A percentile compares a stretch with the other conserved stretches of the same genome.
Conservation (phyloP, 2,113 vertebrate genomes). For the Seriola aureovittata region DNA sequence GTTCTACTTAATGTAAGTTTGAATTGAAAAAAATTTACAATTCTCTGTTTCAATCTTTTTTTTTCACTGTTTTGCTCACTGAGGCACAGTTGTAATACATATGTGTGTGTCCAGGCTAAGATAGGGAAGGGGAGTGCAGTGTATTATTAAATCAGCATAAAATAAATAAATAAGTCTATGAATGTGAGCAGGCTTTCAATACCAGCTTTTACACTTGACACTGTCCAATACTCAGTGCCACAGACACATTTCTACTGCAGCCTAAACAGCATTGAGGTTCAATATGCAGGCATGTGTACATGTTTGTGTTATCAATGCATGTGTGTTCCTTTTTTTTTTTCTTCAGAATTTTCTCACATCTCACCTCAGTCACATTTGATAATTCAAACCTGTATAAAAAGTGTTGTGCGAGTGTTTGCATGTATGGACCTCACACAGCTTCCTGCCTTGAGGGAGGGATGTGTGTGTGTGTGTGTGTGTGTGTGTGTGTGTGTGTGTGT, state of each 20-base stretch:
- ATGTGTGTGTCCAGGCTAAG: background rate
- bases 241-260: background rate
- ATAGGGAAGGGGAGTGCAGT: background rate
- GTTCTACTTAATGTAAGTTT: background rate
- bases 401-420: conserved; percentile 38
- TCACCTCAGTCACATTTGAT: background rate
- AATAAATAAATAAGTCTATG: background rate
- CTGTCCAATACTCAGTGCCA: background rate
- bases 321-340: background rate
- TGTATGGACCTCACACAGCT: conserved; percentile 63
- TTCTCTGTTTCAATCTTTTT: background rate
- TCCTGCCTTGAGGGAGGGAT: conserved; percentile 46
- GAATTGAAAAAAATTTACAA: conserved; percentile 1
- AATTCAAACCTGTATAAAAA: conserved; percentile 15
- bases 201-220: too few species aligned
- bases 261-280: background rate
- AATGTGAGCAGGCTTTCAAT: background rate
- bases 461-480: conserved; percentile 36
- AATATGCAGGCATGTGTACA: background rate
- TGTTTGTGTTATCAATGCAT: background rate
- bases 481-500: conserved; percentile 50
- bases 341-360: background rate
- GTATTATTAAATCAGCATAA: background rate
- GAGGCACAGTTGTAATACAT: background rate
- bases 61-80: background rate